phyloP scores from a whole-genome alignment of 92 coral and sea anemone species.

The Paragorgia papillata region DNA sequence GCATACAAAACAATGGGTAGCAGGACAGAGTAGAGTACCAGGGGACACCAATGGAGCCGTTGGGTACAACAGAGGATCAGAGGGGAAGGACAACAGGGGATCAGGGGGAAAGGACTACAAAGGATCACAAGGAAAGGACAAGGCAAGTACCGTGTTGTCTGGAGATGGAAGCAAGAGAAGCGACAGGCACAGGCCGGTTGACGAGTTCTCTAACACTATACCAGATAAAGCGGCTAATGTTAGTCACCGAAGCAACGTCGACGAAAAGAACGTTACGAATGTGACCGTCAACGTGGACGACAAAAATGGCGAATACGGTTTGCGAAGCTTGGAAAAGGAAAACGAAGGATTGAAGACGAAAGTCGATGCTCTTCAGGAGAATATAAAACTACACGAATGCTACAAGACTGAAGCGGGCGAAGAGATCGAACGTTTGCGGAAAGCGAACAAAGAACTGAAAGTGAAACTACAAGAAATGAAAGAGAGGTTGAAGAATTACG shows the following conservation, averaged over 20 bases:
- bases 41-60: not conserved
- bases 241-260: conserved; percentile 29
- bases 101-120: too few species aligned
- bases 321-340: conserved; percentile 63
- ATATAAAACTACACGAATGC: conserved; percentile 79
- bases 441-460: conserved; percentile 63
- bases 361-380: conserved; percentile 84
- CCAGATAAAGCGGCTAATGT: not conserved
- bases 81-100: not conserved
- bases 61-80: not conserved
- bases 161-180: not conserved
- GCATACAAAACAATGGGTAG: conserved; percentile 36
- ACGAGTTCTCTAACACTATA: not conserved
- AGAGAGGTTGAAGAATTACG: conserved; percentile 35
- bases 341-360: conserved; percentile 89
- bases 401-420: conserved; percentile 85
- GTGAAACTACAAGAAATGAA: conserved; percentile 35
- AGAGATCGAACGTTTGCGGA: conserved; percentile 74
- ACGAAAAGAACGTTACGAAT: conserved; percentile 54
- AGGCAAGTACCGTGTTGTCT: not conserved
- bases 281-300: conserved; percentile 11
- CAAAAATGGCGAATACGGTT: conserved; percentile 19
- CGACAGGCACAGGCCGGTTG: not conserved
- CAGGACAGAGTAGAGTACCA: not conserved
- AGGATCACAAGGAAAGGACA: not conserved